These are phyloP conservation scores for Theristicus caerulescens DNA, from an alignment of 2,113 vertebrate genomes.

Conservation along the genomic window DNA sequence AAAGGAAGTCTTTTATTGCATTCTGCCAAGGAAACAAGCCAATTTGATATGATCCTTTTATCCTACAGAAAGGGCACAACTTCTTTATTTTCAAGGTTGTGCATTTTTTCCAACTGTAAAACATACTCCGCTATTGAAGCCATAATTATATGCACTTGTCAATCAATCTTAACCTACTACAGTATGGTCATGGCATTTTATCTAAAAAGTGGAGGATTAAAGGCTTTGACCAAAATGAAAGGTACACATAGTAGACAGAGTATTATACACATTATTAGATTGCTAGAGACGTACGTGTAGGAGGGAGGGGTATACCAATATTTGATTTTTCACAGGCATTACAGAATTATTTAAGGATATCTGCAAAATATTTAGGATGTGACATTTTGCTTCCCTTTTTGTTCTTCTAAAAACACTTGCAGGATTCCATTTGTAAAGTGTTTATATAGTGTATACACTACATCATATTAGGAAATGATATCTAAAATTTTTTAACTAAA, in stretches of 20 bases:
- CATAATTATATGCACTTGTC: constrained; percentile 72
- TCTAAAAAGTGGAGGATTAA: constrained; percentile 69
- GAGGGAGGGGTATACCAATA: constrained; percentile 49
- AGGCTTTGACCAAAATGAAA: constrained; percentile 72
- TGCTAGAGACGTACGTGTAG: constrained; percentile 13
- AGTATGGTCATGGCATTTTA: constrained; percentile 59
- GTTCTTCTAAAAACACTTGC: constrained; percentile 34
- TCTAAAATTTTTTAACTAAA: background rate
- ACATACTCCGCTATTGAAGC: constrained; percentile 57
- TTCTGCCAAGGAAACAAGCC: constrained; percentile 66
- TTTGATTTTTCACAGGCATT: constrained; percentile 63
- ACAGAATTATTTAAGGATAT: constrained; percentile 60
- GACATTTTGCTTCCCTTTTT: constrained; percentile 58
- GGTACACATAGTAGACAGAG: constrained; percentile 49
- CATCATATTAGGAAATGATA: background rate
- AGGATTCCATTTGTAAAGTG: background rate
- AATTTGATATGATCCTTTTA: constrained; percentile 72
- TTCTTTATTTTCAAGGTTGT: constrained; percentile 77
- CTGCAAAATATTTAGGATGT: constrained; percentile 44
- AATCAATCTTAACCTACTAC: constrained; percentile 72
- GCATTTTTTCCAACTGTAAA: constrained; percentile 65
- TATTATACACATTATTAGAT: constrained; percentile 60
- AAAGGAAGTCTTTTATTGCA: constrained; percentile 67
- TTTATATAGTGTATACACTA: background rate
- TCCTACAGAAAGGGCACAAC: constrained; percentile 62